Conservation (phyloP, 2,797 vertebrate genomes). For the Sebastes hopkinsi region DNA sequence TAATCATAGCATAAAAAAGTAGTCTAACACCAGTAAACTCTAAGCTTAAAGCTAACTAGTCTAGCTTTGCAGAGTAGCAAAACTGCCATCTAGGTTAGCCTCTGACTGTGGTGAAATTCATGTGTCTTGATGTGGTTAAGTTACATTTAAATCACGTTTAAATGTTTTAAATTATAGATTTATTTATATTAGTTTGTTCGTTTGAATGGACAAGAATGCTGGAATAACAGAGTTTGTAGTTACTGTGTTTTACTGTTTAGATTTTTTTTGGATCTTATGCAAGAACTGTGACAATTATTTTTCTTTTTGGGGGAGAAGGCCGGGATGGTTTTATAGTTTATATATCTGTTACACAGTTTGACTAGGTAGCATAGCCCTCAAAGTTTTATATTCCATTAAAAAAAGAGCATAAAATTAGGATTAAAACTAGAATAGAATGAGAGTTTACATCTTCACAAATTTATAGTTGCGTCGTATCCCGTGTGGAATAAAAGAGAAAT, state of each 20-base stretch:
- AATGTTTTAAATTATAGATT: not conserved
- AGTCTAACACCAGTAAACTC: not conserved
- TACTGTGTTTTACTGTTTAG: not conserved
- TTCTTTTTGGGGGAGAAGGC: not conserved
- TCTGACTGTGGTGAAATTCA: not conserved
- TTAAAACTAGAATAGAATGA: not conserved
- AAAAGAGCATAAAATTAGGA: not conserved
- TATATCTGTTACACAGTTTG: not conserved
- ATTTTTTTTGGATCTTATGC: too few relatives aligned
- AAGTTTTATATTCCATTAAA: not conserved
- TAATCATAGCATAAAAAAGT: not conserved
- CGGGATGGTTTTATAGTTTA: not conserved
- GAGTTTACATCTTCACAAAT: not conserved
- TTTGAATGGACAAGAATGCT: not conserved
- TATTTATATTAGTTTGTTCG: not conserved
- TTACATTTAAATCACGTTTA: not conserved
- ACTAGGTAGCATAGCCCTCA: not conserved
- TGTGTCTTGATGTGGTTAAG: not conserved
- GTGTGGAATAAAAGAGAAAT: not conserved
- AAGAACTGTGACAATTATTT: not conserved
- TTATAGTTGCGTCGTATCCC: not conserved
- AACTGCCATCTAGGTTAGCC: too few relatives aligned
- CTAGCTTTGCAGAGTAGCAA: too few relatives aligned
- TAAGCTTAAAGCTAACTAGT: too few relatives aligned
- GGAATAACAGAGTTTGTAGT: not conserved